These are phyloP conservation scores for Oncopodura yosiiana DNA, from an alignment of 1,140 invertebrate genomes.

Conservation along the genomic window DNA sequence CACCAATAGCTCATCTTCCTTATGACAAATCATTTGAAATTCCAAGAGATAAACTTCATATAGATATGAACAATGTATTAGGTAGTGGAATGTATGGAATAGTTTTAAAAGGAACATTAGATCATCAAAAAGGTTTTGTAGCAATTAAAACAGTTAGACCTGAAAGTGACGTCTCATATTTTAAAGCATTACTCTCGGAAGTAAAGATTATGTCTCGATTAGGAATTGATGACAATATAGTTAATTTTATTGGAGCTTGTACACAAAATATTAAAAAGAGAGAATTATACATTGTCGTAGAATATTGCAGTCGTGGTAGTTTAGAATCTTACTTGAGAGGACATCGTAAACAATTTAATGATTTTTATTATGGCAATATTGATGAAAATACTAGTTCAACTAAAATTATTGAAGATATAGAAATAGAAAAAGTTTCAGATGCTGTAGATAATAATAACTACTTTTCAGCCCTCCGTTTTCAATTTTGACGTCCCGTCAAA, in stretches of 20 bases:
- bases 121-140: background rate
- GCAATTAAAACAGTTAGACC: slow-evolving; percentile 3
- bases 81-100: slow-evolving; percentile 13
- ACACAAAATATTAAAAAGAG: background rate
- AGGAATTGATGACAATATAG: slow-evolving; percentile 5
- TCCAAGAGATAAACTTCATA: too few species aligned
- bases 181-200: background rate
- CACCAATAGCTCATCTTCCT: too few species aligned
- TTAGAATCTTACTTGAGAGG: slow-evolving; percentile 7
- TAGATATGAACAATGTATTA: background rate
- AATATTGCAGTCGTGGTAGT: slow-evolving; percentile 9
- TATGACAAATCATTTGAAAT: too few species aligned
- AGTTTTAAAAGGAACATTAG: slow-evolving; percentile 12
- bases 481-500: too few species aligned
- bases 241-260: background rate
- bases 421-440: too few species aligned
- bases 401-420: too few species aligned
- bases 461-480: too few species aligned
- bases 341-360: too few species aligned
- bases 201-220: slow-evolving; percentile 1
- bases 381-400: too few species aligned
- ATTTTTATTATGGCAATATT: too few species aligned
- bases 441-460: too few species aligned
- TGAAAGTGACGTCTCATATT: background rate
- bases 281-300: slow-evolving; percentile 10